A percentile compares a stretch with the other conserved stretches of the same genome.
phyloP scores from a whole-genome alignment of 1,140 invertebrate species.

The Pseudomyrmex pallidus region DNA sequence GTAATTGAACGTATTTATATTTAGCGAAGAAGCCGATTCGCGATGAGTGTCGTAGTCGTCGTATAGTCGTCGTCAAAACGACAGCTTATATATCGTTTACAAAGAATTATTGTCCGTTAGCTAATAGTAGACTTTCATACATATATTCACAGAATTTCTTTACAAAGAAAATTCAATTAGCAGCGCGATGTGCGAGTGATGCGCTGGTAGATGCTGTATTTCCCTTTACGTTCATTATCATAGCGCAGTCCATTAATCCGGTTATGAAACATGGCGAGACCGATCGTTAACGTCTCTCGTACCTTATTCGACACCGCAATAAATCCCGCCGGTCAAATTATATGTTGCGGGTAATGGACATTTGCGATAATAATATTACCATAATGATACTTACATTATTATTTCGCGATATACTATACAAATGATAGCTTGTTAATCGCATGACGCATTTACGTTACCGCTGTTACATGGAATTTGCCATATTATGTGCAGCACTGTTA shows the following conservation, averaged over 20 bases:
- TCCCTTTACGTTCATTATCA: constrained; percentile 38
- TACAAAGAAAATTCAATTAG: constrained; percentile 70
- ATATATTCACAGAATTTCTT: constrained; percentile 42
- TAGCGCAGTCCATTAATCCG: constrained; percentile 43
- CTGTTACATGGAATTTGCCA: constrained; percentile 4
- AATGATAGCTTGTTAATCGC: constrained; percentile 52
- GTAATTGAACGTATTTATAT: constrained; percentile 66
- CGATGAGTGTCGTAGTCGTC: not conserved
- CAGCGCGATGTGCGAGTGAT: not conserved
- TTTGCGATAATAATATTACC: constrained; percentile 56
- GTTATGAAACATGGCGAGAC: constrained; percentile 46
- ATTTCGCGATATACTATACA: constrained; percentile 21
- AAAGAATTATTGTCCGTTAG: constrained; percentile 19
- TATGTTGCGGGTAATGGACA: constrained; percentile 30
- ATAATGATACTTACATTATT: constrained; percentile 55
- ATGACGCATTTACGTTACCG: constrained; percentile 8
- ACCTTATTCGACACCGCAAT: constrained; percentile 44
- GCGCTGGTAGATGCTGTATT: not conserved
- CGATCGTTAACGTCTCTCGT: constrained; percentile 32
- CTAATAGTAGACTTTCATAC: constrained; percentile 34
- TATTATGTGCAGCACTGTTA: constrained; percentile 29
- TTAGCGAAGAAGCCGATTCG: constrained; percentile 26
- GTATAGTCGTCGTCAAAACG: constrained; percentile 18
- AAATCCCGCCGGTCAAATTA: constrained; percentile 56
- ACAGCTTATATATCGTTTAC: not conserved